These are phyloP conservation scores for Ornithoptera alexandrae DNA, from an alignment of 2,888 invertebrate genomes.

Conservation along the genomic window DNA sequence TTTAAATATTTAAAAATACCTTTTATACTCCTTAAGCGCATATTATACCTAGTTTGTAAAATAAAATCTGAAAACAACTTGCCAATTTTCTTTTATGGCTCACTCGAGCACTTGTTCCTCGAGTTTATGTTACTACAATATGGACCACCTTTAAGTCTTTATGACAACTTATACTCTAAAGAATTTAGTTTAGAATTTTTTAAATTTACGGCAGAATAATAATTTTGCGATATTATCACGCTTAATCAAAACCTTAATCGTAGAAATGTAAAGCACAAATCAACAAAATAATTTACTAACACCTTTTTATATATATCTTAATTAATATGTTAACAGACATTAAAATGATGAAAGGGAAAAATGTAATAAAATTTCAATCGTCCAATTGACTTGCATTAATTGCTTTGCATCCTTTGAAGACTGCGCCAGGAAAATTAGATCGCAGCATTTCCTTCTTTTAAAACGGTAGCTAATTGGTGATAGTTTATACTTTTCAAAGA, in stretches of 20 bases:
- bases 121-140: neutral
- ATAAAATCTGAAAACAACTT: neutral
- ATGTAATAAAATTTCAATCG: slow-evolving; percentile 8
- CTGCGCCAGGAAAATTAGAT: slow-evolving; percentile 15
- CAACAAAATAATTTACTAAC: neutral
- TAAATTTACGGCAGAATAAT: neutral
- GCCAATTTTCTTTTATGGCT: neutral
- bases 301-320: neutral
- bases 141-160: neutral
- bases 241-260: neutral
- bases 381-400: slow-evolving; percentile 16
- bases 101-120: neutral
- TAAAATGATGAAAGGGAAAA: neutral
- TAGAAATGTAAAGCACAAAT: neutral
- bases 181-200: neutral
- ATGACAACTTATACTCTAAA: neutral
- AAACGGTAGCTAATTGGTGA: neutral
- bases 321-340: neutral
- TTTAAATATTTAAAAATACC: no score
- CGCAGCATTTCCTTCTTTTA: slow-evolving; percentile 4
- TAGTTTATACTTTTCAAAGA: neutral
- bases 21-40: no score
- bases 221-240: neutral
- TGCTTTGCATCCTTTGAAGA: slow-evolving; percentile 12
- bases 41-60: neutral